Evolutionary conservation across 2,113 vertebrate species (phyloP).

Genomic region (Hippocampus comes): DNA sequence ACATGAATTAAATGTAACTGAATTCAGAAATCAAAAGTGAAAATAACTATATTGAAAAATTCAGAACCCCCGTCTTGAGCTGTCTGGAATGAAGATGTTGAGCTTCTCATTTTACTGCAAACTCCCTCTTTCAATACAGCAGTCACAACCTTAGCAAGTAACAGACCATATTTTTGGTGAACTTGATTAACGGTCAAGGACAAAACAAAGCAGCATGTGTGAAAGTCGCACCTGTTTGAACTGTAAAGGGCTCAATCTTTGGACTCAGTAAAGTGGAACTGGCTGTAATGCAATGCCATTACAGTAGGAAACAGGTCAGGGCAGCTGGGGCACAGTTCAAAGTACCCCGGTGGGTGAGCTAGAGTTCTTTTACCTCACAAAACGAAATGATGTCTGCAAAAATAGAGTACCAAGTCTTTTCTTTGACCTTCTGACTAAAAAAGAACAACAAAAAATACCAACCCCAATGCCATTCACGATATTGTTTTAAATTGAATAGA

Average conservation of each 20-base stretch:
- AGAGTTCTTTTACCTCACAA: constrained; percentile 34
- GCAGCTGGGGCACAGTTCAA: constrained; percentile 47
- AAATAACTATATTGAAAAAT: too few relatives aligned
- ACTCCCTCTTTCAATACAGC: background rate
- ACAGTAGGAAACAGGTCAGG: constrained; percentile 59
- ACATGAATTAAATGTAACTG: too few relatives aligned
- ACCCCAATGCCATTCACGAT: background rate
- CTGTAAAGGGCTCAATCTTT: constrained; percentile 68
- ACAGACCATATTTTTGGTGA: constrained; percentile 29
- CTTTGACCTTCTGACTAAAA: constrained; percentile 35
- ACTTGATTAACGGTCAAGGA: constrained; percentile 56
- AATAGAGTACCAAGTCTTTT: constrained; percentile 7
- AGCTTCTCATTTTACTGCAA: too few relatives aligned
- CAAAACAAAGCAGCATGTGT: constrained; percentile 58
- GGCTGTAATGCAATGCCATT: constrained; percentile 67
- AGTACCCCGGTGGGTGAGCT: constrained; percentile 30
- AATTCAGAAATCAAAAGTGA: too few relatives aligned
- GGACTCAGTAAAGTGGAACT: constrained; percentile 74
- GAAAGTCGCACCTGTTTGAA: constrained; percentile 69
- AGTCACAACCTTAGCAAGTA: constrained; percentile 20
- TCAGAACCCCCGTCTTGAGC: too few relatives aligned
- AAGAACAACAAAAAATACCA: background rate
- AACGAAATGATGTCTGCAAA: constrained; percentile 36
- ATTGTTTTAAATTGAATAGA: background rate
- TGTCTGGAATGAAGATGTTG: too few relatives aligned